Evolutionary conservation across 1,140 invertebrate genomes (phyloP).

Genomic region (Panagrolaimus sp.): DNA sequence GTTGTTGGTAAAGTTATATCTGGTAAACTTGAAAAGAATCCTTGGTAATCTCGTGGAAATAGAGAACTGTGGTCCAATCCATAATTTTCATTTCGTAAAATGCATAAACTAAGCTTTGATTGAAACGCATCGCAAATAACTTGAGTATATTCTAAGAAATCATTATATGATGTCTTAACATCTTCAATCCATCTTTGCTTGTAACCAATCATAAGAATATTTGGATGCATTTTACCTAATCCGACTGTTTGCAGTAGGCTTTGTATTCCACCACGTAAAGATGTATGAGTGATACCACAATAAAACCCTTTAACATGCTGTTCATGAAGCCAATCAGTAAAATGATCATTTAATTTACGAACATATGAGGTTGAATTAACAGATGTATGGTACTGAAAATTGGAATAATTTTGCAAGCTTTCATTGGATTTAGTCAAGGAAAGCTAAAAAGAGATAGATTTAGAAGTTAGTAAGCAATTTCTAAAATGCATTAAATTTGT

Average conservation of each 20-base stretch:
- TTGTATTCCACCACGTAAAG: slow-evolving; percentile 42
- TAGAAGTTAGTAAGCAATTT: too few species aligned
- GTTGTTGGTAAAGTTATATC: not conserved
- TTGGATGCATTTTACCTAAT: slow-evolving; percentile 79
- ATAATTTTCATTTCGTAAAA: slow-evolving; percentile 49
- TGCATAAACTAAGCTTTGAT: slow-evolving; percentile 42
- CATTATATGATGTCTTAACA: slow-evolving; percentile 45
- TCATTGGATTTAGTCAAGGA: too few species aligned
- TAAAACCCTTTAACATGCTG: slow-evolving; percentile 84
- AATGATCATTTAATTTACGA: slow-evolving; percentile 36
- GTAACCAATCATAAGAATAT: slow-evolving; percentile 73
- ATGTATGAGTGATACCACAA: slow-evolving; percentile 59
- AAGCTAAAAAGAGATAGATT: too few species aligned
- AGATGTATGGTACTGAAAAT: slow-evolving; percentile 59
- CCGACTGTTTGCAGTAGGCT: slow-evolving; percentile 71
- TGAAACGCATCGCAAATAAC: slow-evolving; percentile 58
- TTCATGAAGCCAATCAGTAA: slow-evolving; percentile 67
- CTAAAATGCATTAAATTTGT: too few species aligned
- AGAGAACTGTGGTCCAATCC: slow-evolving; percentile 42
- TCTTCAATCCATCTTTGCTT: slow-evolving; percentile 59
- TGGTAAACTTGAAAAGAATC: not conserved
- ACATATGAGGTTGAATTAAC: slow-evolving; percentile 40
- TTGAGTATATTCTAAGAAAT: slow-evolving; percentile 61
- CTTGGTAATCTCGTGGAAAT: not conserved
- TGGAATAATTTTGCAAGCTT: too few species aligned